A percentile compares a stretch with the other conserved stretches of the same genome.
These are phyloP conservation scores for Gallinago jamesoni DNA, from an alignment of 2,113 vertebrate genomes.

Conservation along the genomic window DNA sequence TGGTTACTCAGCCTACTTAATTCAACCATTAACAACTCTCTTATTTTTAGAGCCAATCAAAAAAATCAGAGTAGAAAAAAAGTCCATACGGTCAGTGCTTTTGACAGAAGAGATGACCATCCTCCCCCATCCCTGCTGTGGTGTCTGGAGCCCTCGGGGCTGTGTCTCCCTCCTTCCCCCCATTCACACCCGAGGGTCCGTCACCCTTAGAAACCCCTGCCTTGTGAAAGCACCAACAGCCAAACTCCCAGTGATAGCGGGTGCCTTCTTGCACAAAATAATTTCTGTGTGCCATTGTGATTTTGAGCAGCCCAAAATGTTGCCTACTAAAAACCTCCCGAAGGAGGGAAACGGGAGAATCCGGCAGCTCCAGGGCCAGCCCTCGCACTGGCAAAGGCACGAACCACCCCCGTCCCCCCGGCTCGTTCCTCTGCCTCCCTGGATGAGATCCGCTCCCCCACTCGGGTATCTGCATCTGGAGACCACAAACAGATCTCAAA, in stretches of 20 bases:
- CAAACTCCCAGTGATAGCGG: not conserved
- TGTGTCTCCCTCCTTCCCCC: not conserved
- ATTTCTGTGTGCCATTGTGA: not conserved
- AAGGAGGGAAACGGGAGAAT: not conserved
- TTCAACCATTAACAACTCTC: not conserved
- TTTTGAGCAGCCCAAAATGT: not conserved
- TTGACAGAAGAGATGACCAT: not conserved
- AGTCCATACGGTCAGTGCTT: not conserved
- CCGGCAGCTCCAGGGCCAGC: not conserved
- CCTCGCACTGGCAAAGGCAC: not conserved
- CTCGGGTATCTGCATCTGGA: not conserved
- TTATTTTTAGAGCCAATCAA: not conserved
- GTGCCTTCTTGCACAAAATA: not conserved
- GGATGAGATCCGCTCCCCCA: not conserved
- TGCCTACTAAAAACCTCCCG: not conserved
- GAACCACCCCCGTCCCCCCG: not conserved
- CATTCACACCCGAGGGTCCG: accelerated
- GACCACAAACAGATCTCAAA: not conserved
- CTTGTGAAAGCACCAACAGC: not conserved
- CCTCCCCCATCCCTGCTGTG: not conserved
- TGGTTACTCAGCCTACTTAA: not conserved
- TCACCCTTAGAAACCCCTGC: not conserved
- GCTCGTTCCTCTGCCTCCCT: not conserved
- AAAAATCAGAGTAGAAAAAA: not conserved
- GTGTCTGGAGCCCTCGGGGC: not conserved